Base-by-base conservation (phyloP, 1,140 invertebrate genomes). In the Caenorhabditis latens region DNA sequence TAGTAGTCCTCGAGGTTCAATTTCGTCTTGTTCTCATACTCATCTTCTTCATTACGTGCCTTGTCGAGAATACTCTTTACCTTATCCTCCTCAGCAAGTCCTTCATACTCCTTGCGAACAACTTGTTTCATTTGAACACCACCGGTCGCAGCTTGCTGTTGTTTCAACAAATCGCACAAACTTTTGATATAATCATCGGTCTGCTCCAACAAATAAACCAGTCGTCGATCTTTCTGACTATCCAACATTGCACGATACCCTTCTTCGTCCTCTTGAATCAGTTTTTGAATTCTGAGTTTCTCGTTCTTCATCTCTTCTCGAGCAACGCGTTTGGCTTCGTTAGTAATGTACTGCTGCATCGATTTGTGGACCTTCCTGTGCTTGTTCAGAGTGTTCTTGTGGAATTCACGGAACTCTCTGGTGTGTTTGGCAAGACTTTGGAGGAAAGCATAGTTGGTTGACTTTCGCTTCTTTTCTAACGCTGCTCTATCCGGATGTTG, bases 161-260 rank as follows among this genome's bases (percentile, higher is more conserved):
- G 86, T 40, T 88, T 87, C 11, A 91, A 90, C 21, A 92, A 65
- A 40, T 90, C 91, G 21, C 91, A 92, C 57, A 99, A 94, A 93
- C 97, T 98, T 87, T 95, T 95, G 89, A 99, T 98, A 92, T 99
- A 99, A 92, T 99, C 98, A 93, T 99, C 98, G 9, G 98, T 99
- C 93, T 99, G 98, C 0, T 96, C 96, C 19, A 99, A 94, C 48
- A 99, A 94, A 94, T 98, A 99, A n/a, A 97, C 97, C 90, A 99
- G 94, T 84, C 98, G 95, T 93, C 98, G 98, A 93, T 99, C 98
- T 95, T 99, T 99, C 95, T 99, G 99, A 93, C 99, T 97, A 95
- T 99, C 98, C 92, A 99, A 98, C 61, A 99, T 95, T 93, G 99
- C 99, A 89, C 98, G 93, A 91, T 95, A 95, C 58, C 94, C 94